Percentiles rank a stretch among this genome's conserved stretches.
phyloP scores from a whole-genome alignment of 2,888 invertebrate species.

The Liodrosophila aerea region DNA sequence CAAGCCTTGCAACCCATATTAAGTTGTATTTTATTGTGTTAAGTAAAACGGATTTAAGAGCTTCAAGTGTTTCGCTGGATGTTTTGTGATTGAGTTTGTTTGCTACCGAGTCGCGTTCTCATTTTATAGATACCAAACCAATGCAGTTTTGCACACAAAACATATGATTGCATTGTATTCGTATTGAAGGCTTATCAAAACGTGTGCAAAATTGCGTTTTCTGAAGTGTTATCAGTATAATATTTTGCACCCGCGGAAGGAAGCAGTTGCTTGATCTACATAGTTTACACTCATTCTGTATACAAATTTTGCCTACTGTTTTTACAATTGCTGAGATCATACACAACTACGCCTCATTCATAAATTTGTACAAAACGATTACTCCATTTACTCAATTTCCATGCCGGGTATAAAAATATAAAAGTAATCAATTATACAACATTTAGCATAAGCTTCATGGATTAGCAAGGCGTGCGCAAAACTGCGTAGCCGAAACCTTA shows the following conservation, averaged over 20 bases:
- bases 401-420: too few relatives aligned
- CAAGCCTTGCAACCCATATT: constrained; percentile 73
- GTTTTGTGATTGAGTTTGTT: constrained; percentile 16
- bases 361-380: too few relatives aligned
- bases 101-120: not conserved
- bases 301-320: too few relatives aligned
- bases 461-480: constrained; percentile 50
- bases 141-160: constrained; percentile 54
- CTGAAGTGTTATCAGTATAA: too few relatives aligned
- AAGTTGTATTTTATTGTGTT: not conserved
- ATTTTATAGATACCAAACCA: constrained; percentile 47
- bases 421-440: constrained; percentile 6
- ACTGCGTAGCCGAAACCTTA: constrained; percentile 22
- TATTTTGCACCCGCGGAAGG: constrained; percentile 42
- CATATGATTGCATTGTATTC: not conserved
- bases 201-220: constrained; percentile 1
- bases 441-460: constrained; percentile 1
- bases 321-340: too few relatives aligned
- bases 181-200: not conserved
- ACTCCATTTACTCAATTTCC: too few relatives aligned
- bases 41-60: constrained; percentile 1
- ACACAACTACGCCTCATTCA: too few relatives aligned
- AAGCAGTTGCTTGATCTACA: too few relatives aligned
- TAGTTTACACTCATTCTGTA: too few relatives aligned
- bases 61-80: not conserved